Conservation (phyloP, 1,140 invertebrate genomes). For the Meloidogyne floridensis region DNA sequence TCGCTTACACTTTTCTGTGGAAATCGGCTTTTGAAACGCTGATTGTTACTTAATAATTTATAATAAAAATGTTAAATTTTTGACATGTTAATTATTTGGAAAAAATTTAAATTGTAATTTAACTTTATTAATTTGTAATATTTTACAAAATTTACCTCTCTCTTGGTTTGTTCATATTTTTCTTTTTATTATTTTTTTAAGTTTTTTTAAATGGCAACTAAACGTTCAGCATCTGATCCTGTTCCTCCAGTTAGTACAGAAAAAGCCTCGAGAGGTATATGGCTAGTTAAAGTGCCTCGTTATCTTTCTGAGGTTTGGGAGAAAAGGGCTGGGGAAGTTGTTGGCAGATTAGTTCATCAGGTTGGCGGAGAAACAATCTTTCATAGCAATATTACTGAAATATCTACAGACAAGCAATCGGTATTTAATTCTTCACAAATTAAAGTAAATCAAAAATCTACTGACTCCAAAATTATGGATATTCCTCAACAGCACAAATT, state of each 20-base stretch:
- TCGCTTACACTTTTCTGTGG: conserved; percentile 85
- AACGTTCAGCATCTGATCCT: not conserved
- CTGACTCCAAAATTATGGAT: conserved; percentile 19
- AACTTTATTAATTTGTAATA: no score
- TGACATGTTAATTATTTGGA: not conserved
- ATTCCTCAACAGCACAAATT: conserved; percentile 57
- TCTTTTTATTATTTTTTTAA: no score
- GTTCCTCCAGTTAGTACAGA: conserved; percentile 47
- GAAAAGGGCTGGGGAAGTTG: conserved; percentile 53
- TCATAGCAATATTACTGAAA: conserved; percentile 27
- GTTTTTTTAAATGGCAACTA: not conserved
- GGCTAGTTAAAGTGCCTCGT: conserved; percentile 59
- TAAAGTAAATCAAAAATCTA: not conserved
- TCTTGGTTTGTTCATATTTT: no score
- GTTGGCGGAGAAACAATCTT: conserved; percentile 27
- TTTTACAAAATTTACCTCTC: no score
- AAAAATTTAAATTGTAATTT: no score
- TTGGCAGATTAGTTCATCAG: conserved; percentile 46
- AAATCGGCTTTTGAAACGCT: conserved; percentile 75
- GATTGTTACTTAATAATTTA: not conserved
- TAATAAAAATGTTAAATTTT: conserved; percentile 1
- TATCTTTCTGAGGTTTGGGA: conserved; percentile 60
- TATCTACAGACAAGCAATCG: not conserved
- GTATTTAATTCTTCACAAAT: not conserved
- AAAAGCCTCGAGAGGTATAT: conserved; percentile 51